Base-by-base conservation (phyloP, 2,797 vertebrate genomes). In the Thripadectes ignobilis region DNA sequence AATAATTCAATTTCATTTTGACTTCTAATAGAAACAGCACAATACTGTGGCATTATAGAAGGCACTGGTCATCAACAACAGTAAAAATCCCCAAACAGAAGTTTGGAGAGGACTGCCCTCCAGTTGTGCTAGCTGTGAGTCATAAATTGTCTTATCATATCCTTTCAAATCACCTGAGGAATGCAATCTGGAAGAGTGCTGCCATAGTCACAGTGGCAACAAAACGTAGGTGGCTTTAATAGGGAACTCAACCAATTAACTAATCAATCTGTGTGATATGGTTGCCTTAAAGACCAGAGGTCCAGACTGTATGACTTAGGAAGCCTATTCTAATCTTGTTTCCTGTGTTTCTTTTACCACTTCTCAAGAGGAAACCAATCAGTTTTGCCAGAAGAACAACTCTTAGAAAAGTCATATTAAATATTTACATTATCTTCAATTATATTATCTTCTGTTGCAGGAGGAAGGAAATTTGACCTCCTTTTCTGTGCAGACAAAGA, bases 361-460 rank as follows among this genome's bases (percentile, higher is more conserved):
- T 88, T 59, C 39, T 72, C 36, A 80, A 67, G 57, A 88, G 76
- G 61, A 96, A 94, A 93, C 63, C 76, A 81, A 85, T 46, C 29
- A 46, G 49, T 49, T 52, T 22, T 67, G 62, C 57, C 72, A 81
- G 38, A 94, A 85, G 18, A 89, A 36, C 48, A 77, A 87, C 12
- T 23, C 55, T 71, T 54, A 78, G 41, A 85, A 95, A 95, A 76
- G 45, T 76, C 7, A 48, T 72, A 54, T 71, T 61, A 85, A 90
- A 84, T 85, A 88, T 94, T 95, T 92, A 85, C 66, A 54, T 85
- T 78, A 94, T 52, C 29, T 63, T 89, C 51, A 89, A 63, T 91
- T 88, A n/a, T 18, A 78, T 74, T 92, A 85, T 29, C 80, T 79
- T 78, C 58, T 66, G 36, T 34, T 76, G 58, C 51, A 87, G 52